Evolutionary conservation across 2,797 vertebrate species (phyloP), one percentile per base, ranked within the genome.

Genomic region (Alfaro cultratus): DNA sequence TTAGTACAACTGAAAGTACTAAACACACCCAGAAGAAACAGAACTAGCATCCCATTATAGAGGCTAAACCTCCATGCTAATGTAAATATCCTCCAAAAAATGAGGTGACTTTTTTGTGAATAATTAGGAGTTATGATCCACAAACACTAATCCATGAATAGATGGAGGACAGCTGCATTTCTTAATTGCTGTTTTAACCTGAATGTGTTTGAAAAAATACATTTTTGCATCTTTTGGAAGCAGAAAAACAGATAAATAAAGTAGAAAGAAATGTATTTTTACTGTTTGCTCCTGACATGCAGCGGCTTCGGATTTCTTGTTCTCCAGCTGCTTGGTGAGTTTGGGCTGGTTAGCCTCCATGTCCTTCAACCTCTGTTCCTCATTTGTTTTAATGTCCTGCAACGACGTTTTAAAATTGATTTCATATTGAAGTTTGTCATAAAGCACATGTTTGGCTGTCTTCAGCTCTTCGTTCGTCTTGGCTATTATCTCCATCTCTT

Each of bases 231-330:
- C 51, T 57, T 60, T 43, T 2, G 18, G 15, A n/a, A 18, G 7
- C 16, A 60, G 26, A 29, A 18, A n/a, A n/a, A 2, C 26, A 34
- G 15, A 1, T 4, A 34, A 4, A 1, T 51, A 49, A 23, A 39
- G 9, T 7, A 34, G 10, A 47, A 2, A 29, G 13, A 29, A 57
- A 34, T 0, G 0, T 15, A 10, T 23, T 7, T 0, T 86, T 68
- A 93, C 91, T 86, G 70, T 70, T 62, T 85, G 45, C 26, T 0
- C 39, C 67, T 77, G 43, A 81, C 93, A 94, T 41, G 11, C 0
- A 0, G 72, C n/a, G 0, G 0, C 5, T 5, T 85, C 47, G 4
- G 0, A 2, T 13, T 67, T 85, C 64, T 21, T 87, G 21, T 21
- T n/a, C 41, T 85, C 49, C 0, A 74, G 1, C 2, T 79, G 73